Evolutionary conservation across 2,797 vertebrate species (phyloP), one percentile per base, ranked within the genome.

Genomic region (Anguilla obscura): DNA sequence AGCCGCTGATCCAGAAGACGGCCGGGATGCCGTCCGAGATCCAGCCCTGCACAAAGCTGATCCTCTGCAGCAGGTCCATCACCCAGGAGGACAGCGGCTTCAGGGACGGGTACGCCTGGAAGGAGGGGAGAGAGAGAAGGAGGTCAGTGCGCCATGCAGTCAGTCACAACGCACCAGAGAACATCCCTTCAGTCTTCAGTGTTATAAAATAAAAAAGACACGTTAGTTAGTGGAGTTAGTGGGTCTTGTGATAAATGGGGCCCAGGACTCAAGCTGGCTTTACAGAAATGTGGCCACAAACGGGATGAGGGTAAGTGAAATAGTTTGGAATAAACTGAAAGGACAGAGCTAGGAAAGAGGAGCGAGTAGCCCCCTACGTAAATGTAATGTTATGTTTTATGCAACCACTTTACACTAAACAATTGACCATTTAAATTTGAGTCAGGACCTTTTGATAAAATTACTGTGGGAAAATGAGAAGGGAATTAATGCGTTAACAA

Each of bases 81-180:
- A 98, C 96, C 97, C 97, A 98, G 1, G 97, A 98, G 33, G 97
- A 96, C 92, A 98, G 92, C 0, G 98, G 98, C 91, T 98, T 99
- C 90, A 99, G 94, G 0, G 98, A 98, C 0, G 97, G 97, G 92
- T 98, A 98, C 27, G 97, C 97, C 97, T 98, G 89, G 0, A 0
- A 71, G 45, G 88, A 36, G 0, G 36, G 40, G 88, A 48, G 0
- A n/a, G 40, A 3, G 36, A 10, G 1, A 0, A 1, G 9, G 40
- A 4, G 5, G 40, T 24, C 76, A 48, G 36, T 8, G 16, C 12
- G 33, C 2, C 71, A 12, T 24, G 3, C 76, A 21, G 76, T 45
- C 76, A 48, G 30, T n/a, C 33, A 0, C 14, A 6, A 54, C 10
- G 76, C 71, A 40, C 24, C 52, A 79, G 45, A 82, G 33, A 16